phyloP scores from a whole-genome alignment of 2,113 vertebrate genomes.

The Grallaria varia region DNA sequence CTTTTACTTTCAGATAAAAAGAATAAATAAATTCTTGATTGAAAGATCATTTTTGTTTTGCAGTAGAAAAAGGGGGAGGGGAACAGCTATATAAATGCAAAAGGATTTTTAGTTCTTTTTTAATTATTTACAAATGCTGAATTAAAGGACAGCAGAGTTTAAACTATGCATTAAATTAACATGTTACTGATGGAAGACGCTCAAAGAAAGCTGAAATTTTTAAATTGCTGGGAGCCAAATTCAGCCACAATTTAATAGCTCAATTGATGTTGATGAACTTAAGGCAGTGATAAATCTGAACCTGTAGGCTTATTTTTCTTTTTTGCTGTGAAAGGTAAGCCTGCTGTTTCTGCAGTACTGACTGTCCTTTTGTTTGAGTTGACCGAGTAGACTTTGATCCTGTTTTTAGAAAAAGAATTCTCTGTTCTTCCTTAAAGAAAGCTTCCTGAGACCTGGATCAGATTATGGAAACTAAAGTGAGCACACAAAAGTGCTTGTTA shows the following conservation, averaged over 20 bases:
- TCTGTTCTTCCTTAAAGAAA: slow-evolving; percentile 63
- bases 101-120: slow-evolving; percentile 61
- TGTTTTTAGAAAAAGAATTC: slow-evolving; percentile 53
- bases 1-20: slow-evolving; percentile 34
- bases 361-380: slow-evolving; percentile 57
- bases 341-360: slow-evolving; percentile 31
- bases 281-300: neutral
- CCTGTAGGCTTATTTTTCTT: slow-evolving; percentile 23
- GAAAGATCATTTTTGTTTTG: slow-evolving; percentile 46
- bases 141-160: slow-evolving; percentile 67
- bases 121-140: slow-evolving; percentile 68
- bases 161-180: slow-evolving; percentile 76
- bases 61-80: neutral
- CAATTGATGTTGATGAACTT: slow-evolving; percentile 41
- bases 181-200: slow-evolving; percentile 64
- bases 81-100: slow-evolving; percentile 50
- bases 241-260: slow-evolving; percentile 24
- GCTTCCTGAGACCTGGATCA: slow-evolving; percentile 50
- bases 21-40: slow-evolving; percentile 28
- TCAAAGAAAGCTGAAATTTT: slow-evolving; percentile 28
- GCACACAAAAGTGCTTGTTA: slow-evolving; percentile 57
- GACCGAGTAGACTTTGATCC: slow-evolving; percentile 54
- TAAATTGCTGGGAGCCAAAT: slow-evolving; percentile 12
- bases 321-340: slow-evolving; percentile 55
- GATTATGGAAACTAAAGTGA: slow-evolving; percentile 53